phyloP scores from a whole-genome alignment of 2,888 invertebrate species.

The Nasonovia ribisnigri region DNA sequence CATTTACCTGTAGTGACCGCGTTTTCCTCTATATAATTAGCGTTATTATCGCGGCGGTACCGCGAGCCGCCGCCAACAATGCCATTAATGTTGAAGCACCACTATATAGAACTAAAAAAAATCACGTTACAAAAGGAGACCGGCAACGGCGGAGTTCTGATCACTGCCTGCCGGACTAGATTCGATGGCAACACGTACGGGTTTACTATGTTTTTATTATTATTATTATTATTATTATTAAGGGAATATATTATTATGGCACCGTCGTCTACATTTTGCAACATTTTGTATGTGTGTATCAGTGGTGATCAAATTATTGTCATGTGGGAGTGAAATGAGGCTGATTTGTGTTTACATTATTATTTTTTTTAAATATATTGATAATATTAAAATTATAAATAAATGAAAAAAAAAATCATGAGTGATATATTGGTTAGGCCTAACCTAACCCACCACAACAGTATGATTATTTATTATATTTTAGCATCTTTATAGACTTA shows the following conservation, averaged over 20 bases:
- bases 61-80: constrained; percentile 33
- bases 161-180: constrained; percentile 36
- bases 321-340: neutral
- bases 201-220: neutral
- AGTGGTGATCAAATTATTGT: neutral
- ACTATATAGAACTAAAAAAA: constrained; percentile 31
- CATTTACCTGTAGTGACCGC: constrained; percentile 53
- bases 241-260: neutral
- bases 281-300: neutral
- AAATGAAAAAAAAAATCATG: neutral
- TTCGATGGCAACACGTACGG: constrained; percentile 31
- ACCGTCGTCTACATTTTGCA: neutral
- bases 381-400: neutral
- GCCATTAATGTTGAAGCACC: constrained; percentile 45
- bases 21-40: constrained; percentile 52
- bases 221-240: constrained; percentile 1
- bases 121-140: constrained; percentile 35
- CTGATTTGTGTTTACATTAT: neutral
- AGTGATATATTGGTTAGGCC: neutral
- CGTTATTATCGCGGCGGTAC: constrained; percentile 47
- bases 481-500: too few species aligned
- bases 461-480: too few species aligned
- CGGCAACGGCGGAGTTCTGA: constrained; percentile 4
- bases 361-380: neutral
- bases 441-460: neutral